phyloP scores from a whole-genome alignment of 1,140 invertebrate genomes.

The Melanaphis sacchari region DNA sequence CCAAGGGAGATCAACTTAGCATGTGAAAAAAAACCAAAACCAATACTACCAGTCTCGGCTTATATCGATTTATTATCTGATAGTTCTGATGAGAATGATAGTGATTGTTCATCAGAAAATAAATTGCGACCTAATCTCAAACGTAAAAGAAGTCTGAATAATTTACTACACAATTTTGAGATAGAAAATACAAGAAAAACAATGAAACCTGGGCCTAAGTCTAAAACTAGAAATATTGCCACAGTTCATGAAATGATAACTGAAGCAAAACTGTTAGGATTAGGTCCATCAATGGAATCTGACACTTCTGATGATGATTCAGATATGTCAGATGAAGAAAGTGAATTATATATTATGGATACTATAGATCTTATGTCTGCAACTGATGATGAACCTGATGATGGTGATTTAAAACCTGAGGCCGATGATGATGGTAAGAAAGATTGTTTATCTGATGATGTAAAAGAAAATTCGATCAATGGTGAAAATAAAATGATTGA shows the following conservation, averaged over 20 bases:
- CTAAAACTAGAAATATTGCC: neutral
- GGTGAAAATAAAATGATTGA: too few relatives aligned
- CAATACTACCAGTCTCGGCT: too few relatives aligned
- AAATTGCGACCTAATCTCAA: neutral
- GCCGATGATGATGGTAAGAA: neutral
- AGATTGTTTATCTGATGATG: neutral
- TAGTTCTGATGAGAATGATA: too few relatives aligned
- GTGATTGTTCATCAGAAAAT: neutral
- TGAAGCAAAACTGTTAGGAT: neutral
- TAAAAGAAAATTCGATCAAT: too few relatives aligned
- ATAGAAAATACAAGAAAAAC: neutral
- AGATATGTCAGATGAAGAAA: neutral
- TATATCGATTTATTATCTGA: too few relatives aligned
- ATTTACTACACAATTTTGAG: neutral
- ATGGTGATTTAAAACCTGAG: too few relatives aligned
- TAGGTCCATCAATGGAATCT: too few relatives aligned
- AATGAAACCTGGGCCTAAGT: neutral
- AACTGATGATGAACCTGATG: neutral
- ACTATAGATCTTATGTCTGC: neutral
- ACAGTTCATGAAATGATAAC: neutral
- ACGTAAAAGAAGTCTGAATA: neutral
- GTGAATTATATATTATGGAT: too few relatives aligned
- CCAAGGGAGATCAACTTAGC: too few relatives aligned
- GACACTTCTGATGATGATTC: neutral
- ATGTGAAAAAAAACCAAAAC: too few relatives aligned